Conservation (phyloP, 2,797 vertebrate genomes). For the Sebastes steindachneri region DNA sequence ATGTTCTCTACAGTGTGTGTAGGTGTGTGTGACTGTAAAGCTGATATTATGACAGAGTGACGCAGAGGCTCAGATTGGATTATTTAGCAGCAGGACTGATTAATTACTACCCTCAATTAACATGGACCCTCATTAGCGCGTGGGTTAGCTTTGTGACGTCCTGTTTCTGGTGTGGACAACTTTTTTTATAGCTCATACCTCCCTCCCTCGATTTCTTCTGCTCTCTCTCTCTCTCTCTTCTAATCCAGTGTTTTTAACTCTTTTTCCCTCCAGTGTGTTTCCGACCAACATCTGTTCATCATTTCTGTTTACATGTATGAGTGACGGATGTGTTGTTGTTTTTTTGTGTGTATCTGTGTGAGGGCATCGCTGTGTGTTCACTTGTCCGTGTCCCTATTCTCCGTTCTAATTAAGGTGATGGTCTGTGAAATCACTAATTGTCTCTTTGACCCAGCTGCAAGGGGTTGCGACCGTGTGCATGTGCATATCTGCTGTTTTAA, state of each 20-base stretch:
- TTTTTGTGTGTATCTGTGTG: not conserved
- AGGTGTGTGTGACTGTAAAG: conserved; percentile 7
- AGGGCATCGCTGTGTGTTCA: not conserved
- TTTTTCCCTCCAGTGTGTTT: conserved; percentile 9
- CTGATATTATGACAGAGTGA: conserved; percentile 37
- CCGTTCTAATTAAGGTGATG: conserved; percentile 62
- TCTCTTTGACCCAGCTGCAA: conserved; percentile 45
- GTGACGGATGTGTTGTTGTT: conserved; percentile 11
- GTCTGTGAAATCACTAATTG: conserved; percentile 67
- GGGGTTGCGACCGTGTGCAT: not conserved
- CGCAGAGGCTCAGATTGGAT: conserved; percentile 34
- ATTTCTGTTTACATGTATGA: not conserved
- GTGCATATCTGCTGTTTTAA: not conserved
- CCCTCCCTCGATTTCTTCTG: not conserved
- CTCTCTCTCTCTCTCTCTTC: not conserved
- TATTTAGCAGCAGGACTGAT: conserved; percentile 51
- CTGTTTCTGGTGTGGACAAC: conserved; percentile 2
- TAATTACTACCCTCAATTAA: conserved; percentile 62
- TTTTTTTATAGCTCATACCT: not conserved
- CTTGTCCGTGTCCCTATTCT: conserved; percentile 43
- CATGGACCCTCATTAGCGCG: conserved; percentile 56
- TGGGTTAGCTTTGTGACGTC: conserved; percentile 37
- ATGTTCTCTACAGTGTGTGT: not conserved
- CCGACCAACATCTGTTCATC: conserved; percentile 36
- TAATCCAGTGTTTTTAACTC: not conserved